A percentile compares a stretch with the other conserved stretches of the same genome.
Evolutionary conservation across 53 echinoderm and acorn worm species (phyloP).

Genomic region (Actinopyga echinites): DNA sequence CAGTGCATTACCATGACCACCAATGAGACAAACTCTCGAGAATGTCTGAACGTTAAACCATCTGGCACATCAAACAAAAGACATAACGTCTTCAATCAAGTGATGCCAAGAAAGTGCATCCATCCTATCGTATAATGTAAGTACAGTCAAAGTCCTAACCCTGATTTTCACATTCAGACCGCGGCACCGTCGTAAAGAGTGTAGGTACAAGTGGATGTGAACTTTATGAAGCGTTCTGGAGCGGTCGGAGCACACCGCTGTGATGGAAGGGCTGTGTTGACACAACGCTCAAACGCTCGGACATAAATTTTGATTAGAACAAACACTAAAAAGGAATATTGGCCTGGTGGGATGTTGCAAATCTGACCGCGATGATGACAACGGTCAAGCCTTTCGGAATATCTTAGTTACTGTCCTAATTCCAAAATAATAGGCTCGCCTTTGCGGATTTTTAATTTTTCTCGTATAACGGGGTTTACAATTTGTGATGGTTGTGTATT

Average conservation of each 20-base stretch:
- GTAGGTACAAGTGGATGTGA: too few species aligned
- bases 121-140: too few species aligned
- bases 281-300: conserved; percentile 9
- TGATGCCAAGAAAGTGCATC: too few species aligned
- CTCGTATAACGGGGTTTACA: too few species aligned
- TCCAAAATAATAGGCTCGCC: too few species aligned
- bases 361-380: background rate
- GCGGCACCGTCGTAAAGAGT: too few species aligned
- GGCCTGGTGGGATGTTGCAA: background rate
- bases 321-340: conserved; percentile 7
- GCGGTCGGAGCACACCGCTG: too few species aligned
- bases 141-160: too few species aligned
- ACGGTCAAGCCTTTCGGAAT: background rate
- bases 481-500: too few species aligned
- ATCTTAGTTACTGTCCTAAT: background rate
- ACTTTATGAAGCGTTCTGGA: too few species aligned
- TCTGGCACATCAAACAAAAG: conserved; percentile 22
- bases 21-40: conserved; percentile 31
- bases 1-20: background rate
- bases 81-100: background rate
- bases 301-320: conserved; percentile 12
- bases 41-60: conserved; percentile 10
- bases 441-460: too few species aligned
- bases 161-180: too few species aligned
- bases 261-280: background rate